Conservation (phyloP, 2,888 invertebrate species). For the Pterostichus madidus region DNA sequence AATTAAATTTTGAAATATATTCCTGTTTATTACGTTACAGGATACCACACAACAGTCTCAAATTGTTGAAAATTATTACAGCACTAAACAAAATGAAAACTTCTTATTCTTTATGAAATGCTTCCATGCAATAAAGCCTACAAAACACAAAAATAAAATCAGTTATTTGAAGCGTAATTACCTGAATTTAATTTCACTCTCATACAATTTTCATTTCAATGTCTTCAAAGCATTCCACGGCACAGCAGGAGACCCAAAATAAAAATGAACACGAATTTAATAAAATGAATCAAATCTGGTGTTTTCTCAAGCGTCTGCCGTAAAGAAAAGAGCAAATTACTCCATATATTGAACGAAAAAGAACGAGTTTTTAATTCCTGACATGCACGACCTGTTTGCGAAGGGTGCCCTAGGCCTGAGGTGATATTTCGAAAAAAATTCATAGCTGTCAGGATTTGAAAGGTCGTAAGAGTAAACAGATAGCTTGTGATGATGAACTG, state of each 20-base stretch:
- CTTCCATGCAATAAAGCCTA: conserved; percentile 41
- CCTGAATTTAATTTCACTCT: conserved; percentile 46
- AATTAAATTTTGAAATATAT: conserved; percentile 37
- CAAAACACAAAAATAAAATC: conserved; percentile 39
- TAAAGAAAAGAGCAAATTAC: neutral
- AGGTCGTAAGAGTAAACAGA: conserved; percentile 26
- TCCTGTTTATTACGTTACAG: conserved; percentile 13
- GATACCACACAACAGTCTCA: conserved; percentile 13
- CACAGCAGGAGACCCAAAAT: conserved; percentile 12
- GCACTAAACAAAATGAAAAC: conserved; percentile 35
- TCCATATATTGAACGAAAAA: neutral
- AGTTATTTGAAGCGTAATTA: conserved; percentile 43
- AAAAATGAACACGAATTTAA: conserved; percentile 43
- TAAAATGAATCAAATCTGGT: conserved; percentile 36
- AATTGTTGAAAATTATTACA: conserved; percentile 35
- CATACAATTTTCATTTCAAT: conserved; percentile 35
- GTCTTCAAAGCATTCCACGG: conserved; percentile 38
- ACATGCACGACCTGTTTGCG: neutral
- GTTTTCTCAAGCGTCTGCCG: neutral
- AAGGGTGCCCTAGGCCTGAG: conserved; percentile 21
- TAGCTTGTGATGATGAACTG: conserved; percentile 26
- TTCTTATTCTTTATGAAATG: conserved; percentile 39
- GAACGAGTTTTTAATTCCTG: conserved; percentile 27
- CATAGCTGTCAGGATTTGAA: conserved; percentile 13
- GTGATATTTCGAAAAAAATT: conserved; percentile 44